Percentiles rank a stretch among this genome's conserved stretches.
Conservation (phyloP, 2,113 vertebrate species). For the Seriola quinqueradiata region DNA sequence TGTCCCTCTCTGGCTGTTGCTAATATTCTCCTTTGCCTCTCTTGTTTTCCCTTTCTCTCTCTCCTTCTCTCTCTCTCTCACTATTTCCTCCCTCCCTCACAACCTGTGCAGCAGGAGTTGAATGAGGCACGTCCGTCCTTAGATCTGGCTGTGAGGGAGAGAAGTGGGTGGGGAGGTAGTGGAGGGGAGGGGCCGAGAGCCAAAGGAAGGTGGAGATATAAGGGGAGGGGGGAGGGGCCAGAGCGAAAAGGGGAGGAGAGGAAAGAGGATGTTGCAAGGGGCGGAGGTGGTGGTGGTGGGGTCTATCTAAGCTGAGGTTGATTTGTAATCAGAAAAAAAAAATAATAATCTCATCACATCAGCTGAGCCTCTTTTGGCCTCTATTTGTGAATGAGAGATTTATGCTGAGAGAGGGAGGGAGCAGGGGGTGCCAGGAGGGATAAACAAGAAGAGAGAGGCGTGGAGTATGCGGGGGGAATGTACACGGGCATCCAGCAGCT, state of each 20-base stretch:
- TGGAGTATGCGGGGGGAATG: not conserved
- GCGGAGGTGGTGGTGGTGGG: not conserved
- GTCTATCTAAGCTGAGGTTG: slow-evolving; percentile 73
- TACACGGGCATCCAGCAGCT: slow-evolving; percentile 24
- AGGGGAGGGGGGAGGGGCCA: slow-evolving; percentile 40
- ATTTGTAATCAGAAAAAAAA: slow-evolving; percentile 83
- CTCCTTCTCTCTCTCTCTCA: slow-evolving; percentile 5
- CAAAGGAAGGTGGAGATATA: slow-evolving; percentile 52
- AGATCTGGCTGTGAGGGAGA: slow-evolving; percentile 61
- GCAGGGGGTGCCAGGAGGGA: slow-evolving; percentile 41
- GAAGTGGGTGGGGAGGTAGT: slow-evolving; percentile 37
- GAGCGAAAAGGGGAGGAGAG: slow-evolving; percentile 36
- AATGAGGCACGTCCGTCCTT: slow-evolving; percentile 69
- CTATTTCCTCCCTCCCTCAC: slow-evolving; percentile 42
- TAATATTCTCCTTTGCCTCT: not conserved
- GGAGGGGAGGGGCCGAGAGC: slow-evolving; percentile 36
- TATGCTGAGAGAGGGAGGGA: slow-evolving; percentile 43
- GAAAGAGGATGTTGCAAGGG: slow-evolving; percentile 28
- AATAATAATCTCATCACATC: slow-evolving; percentile 81
- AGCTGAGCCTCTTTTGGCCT: slow-evolving; percentile 84
- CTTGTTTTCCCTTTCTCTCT: slow-evolving; percentile 14
- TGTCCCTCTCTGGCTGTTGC: slow-evolving; percentile 22
- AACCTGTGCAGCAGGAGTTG: slow-evolving; percentile 74
- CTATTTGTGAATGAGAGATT: slow-evolving; percentile 86
- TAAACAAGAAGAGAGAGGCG: slow-evolving; percentile 35